Conservation (phyloP, 2,888 invertebrate species). For the Eupithecia dodoneata region DNA sequence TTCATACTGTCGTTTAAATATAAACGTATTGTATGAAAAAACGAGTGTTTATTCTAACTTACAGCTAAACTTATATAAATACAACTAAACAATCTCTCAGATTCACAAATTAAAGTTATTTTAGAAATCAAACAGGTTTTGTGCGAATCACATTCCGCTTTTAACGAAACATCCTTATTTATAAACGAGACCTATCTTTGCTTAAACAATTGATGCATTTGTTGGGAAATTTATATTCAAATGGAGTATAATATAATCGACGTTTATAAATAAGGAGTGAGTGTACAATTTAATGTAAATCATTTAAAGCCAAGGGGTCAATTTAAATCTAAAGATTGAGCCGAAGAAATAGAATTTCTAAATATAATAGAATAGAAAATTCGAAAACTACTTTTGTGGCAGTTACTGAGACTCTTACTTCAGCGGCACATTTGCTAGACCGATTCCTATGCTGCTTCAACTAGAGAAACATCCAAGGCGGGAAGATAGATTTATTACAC, state of each 20-base stretch:
- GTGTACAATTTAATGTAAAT: slow-evolving; percentile 47
- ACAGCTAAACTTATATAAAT: slow-evolving; percentile 42
- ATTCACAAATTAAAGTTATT: slow-evolving; percentile 38
- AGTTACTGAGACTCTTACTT: slow-evolving; percentile 52
- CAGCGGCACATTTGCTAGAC: slow-evolving; percentile 24
- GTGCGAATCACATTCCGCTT: slow-evolving; percentile 61
- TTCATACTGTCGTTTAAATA: slow-evolving; percentile 22
- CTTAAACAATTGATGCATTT: not conserved
- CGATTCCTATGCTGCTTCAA: slow-evolving; percentile 16
- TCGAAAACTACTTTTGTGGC: slow-evolving; percentile 58
- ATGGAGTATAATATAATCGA: slow-evolving; percentile 3
- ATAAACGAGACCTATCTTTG: slow-evolving; percentile 15
- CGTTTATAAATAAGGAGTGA: slow-evolving; percentile 37
- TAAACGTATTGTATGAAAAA: slow-evolving; percentile 43
- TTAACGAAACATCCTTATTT: slow-evolving; percentile 31
- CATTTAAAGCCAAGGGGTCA: slow-evolving; percentile 56
- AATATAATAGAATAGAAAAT: slow-evolving; percentile 35
- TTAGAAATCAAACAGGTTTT: slow-evolving; percentile 57
- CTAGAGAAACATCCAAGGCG: not conserved
- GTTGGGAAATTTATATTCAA: not conserved
- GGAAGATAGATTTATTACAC: not conserved
- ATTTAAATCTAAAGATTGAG: slow-evolving; percentile 50
- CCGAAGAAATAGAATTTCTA: slow-evolving; percentile 46
- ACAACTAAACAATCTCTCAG: slow-evolving; percentile 59
- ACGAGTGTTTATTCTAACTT: slow-evolving; percentile 46